Conservation (phyloP, 2,888 invertebrate species). For the Athetis lepigone region DNA sequence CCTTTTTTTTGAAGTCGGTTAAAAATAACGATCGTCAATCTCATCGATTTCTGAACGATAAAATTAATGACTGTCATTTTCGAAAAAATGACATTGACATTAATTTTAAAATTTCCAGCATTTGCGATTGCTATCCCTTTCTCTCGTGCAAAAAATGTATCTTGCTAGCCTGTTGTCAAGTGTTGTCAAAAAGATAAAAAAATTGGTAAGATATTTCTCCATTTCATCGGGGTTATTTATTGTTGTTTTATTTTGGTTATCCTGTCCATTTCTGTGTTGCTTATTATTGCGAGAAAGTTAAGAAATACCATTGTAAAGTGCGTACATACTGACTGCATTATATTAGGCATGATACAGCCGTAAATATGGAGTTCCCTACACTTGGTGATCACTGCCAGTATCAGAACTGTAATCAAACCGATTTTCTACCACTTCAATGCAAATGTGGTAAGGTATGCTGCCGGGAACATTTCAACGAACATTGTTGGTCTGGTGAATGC, state of each 20-base stretch:
- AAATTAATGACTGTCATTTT: constrained; percentile 37
- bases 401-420: constrained; percentile 92
- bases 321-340: neutral
- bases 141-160: neutral
- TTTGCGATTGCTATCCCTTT: neutral
- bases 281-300: neutral
- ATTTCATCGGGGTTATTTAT: no score
- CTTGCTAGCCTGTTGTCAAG: constrained; percentile 9
- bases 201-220: neutral
- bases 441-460: constrained; percentile 92
- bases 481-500: constrained; percentile 89
- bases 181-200: neutral
- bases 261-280: constrained; percentile 2
- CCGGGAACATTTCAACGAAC: constrained; percentile 91
- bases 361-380: constrained; percentile 93
- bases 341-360: neutral
- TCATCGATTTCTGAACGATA: constrained; percentile 38
- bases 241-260: neutral
- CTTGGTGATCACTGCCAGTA: constrained; percentile 92
- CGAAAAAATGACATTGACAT: constrained; percentile 17
- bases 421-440: constrained; percentile 93
- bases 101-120: neutral
- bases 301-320: neutral
- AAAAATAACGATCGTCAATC: no score
- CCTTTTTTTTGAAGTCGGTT: no score